These are phyloP conservation scores for Archilochus colubris DNA, from an alignment of 2,113 vertebrate species.

Conservation along the genomic window DNA sequence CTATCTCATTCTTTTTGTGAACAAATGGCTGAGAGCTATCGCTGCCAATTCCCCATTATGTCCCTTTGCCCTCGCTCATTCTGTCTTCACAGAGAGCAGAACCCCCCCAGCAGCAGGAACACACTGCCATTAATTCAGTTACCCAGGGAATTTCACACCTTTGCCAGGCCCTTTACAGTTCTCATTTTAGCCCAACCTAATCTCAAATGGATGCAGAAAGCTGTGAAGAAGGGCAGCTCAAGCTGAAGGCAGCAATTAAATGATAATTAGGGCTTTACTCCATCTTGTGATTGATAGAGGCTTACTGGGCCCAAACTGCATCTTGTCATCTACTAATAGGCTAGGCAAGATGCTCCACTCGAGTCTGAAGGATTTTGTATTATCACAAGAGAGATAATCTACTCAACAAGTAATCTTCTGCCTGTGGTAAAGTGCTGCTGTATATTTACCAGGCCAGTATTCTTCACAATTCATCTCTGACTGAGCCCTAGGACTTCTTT, in stretches of 20 bases:
- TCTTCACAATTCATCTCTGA: constrained; percentile 33
- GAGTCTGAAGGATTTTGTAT: constrained; percentile 80
- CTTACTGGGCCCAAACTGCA: constrained; percentile 76
- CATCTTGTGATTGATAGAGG: constrained; percentile 87
- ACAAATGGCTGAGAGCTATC: constrained; percentile 6
- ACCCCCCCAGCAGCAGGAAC: constrained; percentile 56
- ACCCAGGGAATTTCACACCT: constrained; percentile 69
- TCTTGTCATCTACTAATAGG: constrained; percentile 80
- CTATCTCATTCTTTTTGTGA: neutral
- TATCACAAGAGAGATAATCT: constrained; percentile 83
- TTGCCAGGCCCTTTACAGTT: constrained; percentile 48
- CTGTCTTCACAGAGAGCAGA: constrained; percentile 57
- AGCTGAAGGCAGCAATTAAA: constrained; percentile 83
- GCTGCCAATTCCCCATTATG: constrained; percentile 40
- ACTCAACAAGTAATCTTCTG: constrained; percentile 76
- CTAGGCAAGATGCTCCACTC: constrained; percentile 75
- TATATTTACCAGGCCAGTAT: neutral
- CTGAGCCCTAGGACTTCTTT: neutral
- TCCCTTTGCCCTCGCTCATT: constrained; percentile 28
- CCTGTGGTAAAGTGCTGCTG: constrained; percentile 63
- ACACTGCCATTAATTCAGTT: constrained; percentile 63
- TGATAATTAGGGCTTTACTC: constrained; percentile 86
- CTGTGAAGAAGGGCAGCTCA: constrained; percentile 66
- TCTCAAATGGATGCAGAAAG: constrained; percentile 61
- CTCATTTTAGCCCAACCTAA: constrained; percentile 68